A percentile compares a stretch with the other conserved stretches of the same genome.
Evolutionary conservation across 2,797 vertebrate species (phyloP).

Genomic region (Harpagifer antarcticus): DNA sequence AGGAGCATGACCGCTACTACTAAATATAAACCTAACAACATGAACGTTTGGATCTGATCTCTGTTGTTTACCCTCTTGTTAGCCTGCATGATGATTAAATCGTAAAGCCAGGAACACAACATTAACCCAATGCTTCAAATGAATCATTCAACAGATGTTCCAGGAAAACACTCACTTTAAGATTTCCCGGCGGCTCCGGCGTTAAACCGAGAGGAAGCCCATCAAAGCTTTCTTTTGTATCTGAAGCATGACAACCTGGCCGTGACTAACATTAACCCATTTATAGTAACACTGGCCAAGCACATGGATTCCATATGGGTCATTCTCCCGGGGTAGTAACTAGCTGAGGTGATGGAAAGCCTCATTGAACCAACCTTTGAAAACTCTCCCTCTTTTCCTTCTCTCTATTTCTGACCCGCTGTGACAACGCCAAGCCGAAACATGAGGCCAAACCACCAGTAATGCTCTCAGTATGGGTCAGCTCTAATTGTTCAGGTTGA

Average conservation of each 20-base stretch:
- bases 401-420: constrained; percentile 7
- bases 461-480: constrained; percentile 54
- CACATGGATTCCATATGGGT: constrained; percentile 66
- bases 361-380: neutral
- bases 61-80: constrained; percentile 15
- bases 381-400: neutral
- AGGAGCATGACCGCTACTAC: constrained; percentile 13
- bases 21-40: constrained; percentile 1
- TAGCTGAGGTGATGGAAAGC: constrained; percentile 62
- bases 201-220: constrained; percentile 39
- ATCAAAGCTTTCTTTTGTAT: constrained; percentile 44
- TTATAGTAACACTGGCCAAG: constrained; percentile 11
- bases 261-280: constrained; percentile 44
- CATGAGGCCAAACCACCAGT: constrained; percentile 46
- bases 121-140: neutral
- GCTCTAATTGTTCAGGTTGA: constrained; percentile 70
- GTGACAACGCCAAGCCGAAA: constrained; percentile 33
- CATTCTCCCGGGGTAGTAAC: constrained; percentile 6
- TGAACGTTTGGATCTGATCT: neutral
- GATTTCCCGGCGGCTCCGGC: constrained; percentile 32
- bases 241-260: constrained; percentile 52
- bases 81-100: neutral
- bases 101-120: constrained; percentile 16
- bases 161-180: constrained; percentile 30
- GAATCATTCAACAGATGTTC: constrained; percentile 48